A percentile compares a stretch with the other conserved stretches of the same genome.
Conservation (phyloP, 2,888 invertebrate species). For the Himalopsyche tibetana region DNA sequence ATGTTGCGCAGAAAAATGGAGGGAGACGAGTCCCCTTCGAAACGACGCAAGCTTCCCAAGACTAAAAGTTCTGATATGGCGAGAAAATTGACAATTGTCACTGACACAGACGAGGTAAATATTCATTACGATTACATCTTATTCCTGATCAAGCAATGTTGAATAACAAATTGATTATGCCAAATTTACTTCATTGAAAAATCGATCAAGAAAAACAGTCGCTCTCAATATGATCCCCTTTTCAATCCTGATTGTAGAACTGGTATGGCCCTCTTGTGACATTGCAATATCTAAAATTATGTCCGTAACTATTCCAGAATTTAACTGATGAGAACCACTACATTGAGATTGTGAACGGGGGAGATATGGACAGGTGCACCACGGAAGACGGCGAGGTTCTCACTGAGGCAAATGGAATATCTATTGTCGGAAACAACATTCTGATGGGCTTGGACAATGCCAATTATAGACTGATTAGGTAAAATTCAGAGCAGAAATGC, state of each 20-base stretch:
- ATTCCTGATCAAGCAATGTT: too few relatives aligned
- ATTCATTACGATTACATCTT: not conserved
- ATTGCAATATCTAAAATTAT: too few relatives aligned
- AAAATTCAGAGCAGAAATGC: not conserved
- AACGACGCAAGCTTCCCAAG: constrained; percentile 14
- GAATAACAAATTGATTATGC: too few relatives aligned
- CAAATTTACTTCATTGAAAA: too few relatives aligned
- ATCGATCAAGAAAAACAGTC: too few relatives aligned
- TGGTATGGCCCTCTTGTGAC: too few relatives aligned
- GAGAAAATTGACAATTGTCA: constrained; percentile 3
- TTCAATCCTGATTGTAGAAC: too few relatives aligned
- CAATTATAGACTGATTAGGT: constrained; percentile 13
- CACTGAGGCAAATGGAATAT: constrained; percentile 44
- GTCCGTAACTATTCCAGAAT: not conserved
- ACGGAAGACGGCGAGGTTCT: constrained; percentile 22
- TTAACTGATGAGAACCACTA: constrained; percentile 48
- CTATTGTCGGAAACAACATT: constrained; percentile 12
- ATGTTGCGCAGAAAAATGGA: constrained; percentile 34
- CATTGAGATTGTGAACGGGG: constrained; percentile 57
- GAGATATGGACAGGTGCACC: constrained; percentile 11
- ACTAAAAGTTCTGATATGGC: not conserved
- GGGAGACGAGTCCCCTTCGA: not conserved
- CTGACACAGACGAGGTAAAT: not conserved
- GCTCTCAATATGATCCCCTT: too few relatives aligned
- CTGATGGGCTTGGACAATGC: constrained; percentile 22